Evolutionary conservation across 2,888 invertebrate species (phyloP), one percentile per base, ranked within the genome.

Genomic region (Gnatocerus cornutus): DNA sequence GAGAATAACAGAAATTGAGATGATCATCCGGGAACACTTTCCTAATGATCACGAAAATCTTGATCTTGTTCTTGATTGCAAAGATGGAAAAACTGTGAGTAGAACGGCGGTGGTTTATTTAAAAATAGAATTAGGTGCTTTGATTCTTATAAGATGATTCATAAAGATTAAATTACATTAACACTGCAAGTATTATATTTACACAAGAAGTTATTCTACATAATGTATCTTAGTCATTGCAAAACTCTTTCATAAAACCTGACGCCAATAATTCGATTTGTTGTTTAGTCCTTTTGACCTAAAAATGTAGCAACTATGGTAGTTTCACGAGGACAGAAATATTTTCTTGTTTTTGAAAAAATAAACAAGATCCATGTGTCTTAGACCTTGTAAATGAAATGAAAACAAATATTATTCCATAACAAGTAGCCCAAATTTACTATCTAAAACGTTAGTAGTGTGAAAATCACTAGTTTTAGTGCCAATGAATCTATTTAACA

Each of bases 81-180:
- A 65, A 12, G 65, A 59, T 16, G 55, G 50, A n/a, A 69, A 65
- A 69, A 13, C 52, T 9, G 69, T 69, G 39, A 69, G 69, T 48
- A 10, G 45, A 16, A 33, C 4, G 1, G 27, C 30, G 21, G 27
- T 12, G 21, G 4, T 37, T 56, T 27, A 16, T 52, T 43, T 58
- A 29, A 52, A 52, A 52, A 12, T 30, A 21, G 30, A 52, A 30
- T 52, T 12, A 52, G 21, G n/a, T 10, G 27, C 8, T 52, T 30
- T 16, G 30, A 33, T 33, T 33, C 7, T 33, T 33, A 9, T 33
- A 33, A 33, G n/a, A 33, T 33, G 33, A 33, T 33, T 33, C 33
- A 33, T 33, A 33, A 21, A 21, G 21, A 21, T 21, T 21, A 21
- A 21, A 21, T 21, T 21, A 21, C 21, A 33, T 33, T 33, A 9